Evolutionary conservation across 2,888 invertebrate genomes (phyloP), one percentile per base, ranked within the genome.

Genomic region (Drosophila longiperda): DNA sequence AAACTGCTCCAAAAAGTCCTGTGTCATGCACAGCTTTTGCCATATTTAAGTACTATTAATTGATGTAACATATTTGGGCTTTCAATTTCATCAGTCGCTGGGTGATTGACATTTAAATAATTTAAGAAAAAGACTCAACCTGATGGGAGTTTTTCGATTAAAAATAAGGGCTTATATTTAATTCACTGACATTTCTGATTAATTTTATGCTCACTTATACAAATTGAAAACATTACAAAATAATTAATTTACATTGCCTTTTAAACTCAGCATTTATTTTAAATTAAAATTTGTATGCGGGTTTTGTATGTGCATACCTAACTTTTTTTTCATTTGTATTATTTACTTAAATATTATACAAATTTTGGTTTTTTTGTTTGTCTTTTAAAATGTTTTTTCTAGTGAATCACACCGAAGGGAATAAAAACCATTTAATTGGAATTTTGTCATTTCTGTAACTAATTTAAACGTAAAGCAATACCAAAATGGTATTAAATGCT

Each of bases 61-160:
- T 68, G 69, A 52, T 12, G 34, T 40, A n/a, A 26, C 17, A 9
- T 42, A 42, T 26, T 23, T 15, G 1, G 34, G 20, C n/a, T 58
- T 40, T 40, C 53, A 66, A 40, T 48, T 67, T 42, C n/a, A 5
- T 48, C 26, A 29, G 17, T 45, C 32, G n/a, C 11, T 45, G 23
- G 42, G 33, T 49, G 76, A 60, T 65, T 77, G 66, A 20, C 45
- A 38, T 45, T 23, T 34, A 50, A 49, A 58, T 67, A 29, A 66
- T 40, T 34, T 34, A 65, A 36, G 36, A 36, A 3, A 17, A 65
- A 42, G 6, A 5, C 34, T 52, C 17, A 12, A 7, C 3, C 20
- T n/a, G 3, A n/a, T 20, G 20, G 5, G 15, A 3, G 7, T n/a
- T 40, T 26, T 42, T 20, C 20, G 9, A 9, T 38, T n/a, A 32